These are phyloP conservation scores for Acanthopagrus latus DNA, from an alignment of 2,797 vertebrate genomes.

Conservation along the genomic window DNA sequence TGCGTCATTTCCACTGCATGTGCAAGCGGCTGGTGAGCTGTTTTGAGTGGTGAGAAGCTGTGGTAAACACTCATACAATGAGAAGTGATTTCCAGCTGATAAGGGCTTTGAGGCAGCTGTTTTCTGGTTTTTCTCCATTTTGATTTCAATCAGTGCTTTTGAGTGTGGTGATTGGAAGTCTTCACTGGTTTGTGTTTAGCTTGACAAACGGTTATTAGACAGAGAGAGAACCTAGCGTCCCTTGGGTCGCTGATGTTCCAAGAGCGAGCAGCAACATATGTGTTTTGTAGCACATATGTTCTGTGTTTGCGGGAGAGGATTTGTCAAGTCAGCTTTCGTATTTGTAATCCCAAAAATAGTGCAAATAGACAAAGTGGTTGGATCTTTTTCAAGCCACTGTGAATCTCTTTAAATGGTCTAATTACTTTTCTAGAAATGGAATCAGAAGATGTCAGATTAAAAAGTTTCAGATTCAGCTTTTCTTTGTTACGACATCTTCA, in stretches of 20 bases:
- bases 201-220: background rate
- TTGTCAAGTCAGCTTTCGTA: background rate
- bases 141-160: background rate
- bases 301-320: background rate
- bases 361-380: background rate
- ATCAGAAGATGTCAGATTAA: background rate
- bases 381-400: background rate
- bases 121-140: background rate
- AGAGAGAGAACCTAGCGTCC: too few relatives aligned
- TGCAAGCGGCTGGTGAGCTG: background rate
- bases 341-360: background rate
- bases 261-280: background rate
- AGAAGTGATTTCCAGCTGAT: background rate
- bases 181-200: background rate
- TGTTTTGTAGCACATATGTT: background rate
- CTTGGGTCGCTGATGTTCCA: background rate
- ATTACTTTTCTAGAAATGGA: background rate
- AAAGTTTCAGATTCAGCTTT: background rate
- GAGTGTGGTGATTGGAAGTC: background rate
- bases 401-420: background rate
- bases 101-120: background rate
- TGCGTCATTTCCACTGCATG: conserved; percentile 16
- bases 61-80: conserved; percentile 1
- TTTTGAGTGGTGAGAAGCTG: background rate
- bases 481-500: background rate